Percentiles rank a stretch among this genome's conserved stretches.
These are phyloP conservation scores for Cecropterus lyciades DNA, from an alignment of 1,140 invertebrate species.

Conservation along the genomic window DNA sequence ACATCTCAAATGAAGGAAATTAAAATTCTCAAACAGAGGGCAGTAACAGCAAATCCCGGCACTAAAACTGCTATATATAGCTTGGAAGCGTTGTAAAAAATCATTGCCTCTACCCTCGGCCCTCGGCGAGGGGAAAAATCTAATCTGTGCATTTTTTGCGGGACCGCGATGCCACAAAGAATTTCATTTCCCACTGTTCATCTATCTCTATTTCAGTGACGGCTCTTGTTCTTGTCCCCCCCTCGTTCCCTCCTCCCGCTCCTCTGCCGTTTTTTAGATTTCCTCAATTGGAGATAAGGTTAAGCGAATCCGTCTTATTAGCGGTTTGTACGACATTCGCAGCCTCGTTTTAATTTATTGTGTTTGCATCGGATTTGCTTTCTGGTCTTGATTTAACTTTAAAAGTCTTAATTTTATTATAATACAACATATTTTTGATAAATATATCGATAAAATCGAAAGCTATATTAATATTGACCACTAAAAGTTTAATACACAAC, in stretches of 20 bases:
- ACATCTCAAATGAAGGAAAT: slow-evolving; percentile 75
- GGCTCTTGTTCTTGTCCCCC: slow-evolving; percentile 78
- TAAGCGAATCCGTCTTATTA: slow-evolving; percentile 80
- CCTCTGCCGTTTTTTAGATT: slow-evolving; percentile 80
- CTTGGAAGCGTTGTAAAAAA: slow-evolving; percentile 81
- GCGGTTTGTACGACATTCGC: slow-evolving; percentile 72
- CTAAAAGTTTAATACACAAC: not conserved
- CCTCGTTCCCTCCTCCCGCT: slow-evolving; percentile 45
- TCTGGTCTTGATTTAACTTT: slow-evolving; percentile 12
- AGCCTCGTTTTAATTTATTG: slow-evolving; percentile 67
- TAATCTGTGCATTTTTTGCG: slow-evolving; percentile 86
- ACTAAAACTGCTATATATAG: slow-evolving; percentile 82
- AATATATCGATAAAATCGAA: no score
- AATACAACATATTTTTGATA: no score
- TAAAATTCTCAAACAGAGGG: slow-evolving; percentile 80
- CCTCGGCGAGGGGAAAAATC: slow-evolving; percentile 83
- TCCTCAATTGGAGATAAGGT: slow-evolving; percentile 82
- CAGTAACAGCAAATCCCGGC: slow-evolving; percentile 78
- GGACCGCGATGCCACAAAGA: slow-evolving; percentile 85
- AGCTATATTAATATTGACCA: no score
- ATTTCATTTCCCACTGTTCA: slow-evolving; percentile 86
- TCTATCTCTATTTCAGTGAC: slow-evolving; percentile 84
- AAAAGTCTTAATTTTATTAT: no score
- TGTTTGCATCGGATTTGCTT: slow-evolving; percentile 24
- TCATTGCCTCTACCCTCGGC: slow-evolving; percentile 80